A percentile compares a stretch with the other conserved stretches of the same genome.
phyloP scores from a whole-genome alignment of 2,888 invertebrate genomes.

The Galerucella nymphaeae region DNA sequence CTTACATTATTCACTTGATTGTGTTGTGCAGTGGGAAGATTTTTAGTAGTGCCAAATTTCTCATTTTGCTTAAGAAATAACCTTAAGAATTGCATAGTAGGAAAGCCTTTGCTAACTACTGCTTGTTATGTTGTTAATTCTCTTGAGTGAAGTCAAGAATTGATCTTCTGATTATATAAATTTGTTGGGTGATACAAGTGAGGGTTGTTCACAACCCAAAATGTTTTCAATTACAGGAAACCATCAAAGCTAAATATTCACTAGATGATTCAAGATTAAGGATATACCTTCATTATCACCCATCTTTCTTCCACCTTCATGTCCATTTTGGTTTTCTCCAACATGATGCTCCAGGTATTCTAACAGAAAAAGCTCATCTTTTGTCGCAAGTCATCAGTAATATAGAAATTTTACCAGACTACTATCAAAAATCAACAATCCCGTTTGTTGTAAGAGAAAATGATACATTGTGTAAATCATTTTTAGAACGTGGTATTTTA shows the following conservation, averaged over 20 bases:
- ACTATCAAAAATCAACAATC: constrained; percentile 85
- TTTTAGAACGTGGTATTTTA: constrained; percentile 70
- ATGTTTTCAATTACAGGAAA: constrained; percentile 69
- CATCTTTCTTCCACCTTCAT: constrained; percentile 96
- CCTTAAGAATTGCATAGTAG: too few species aligned
- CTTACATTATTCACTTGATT: too few species aligned
- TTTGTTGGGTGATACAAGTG: too few species aligned
- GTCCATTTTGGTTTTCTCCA: constrained; percentile 88
- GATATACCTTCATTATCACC: constrained; percentile 94
- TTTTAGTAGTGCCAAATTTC: too few species aligned
- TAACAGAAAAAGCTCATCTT: constrained; percentile 87
- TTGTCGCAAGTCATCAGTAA: constrained; percentile 91
- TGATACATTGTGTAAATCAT: constrained; percentile 76
- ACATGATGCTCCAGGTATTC: constrained; percentile 85
- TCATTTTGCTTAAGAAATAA: too few species aligned
- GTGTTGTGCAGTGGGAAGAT: too few species aligned
- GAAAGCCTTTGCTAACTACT: too few species aligned
- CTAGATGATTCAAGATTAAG: constrained; percentile 78
- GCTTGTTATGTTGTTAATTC: too few species aligned
- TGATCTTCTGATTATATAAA: too few species aligned
- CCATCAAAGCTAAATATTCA: constrained; percentile 81
- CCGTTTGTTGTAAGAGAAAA: constrained; percentile 84
- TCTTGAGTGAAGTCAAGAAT: too few species aligned
- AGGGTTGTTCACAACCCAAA: not conserved
- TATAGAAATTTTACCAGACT: constrained; percentile 82